Evolutionary conservation across 1,140 invertebrate genomes (phyloP), one percentile per base, ranked within the genome.

Genomic region (Cotesia typhae): DNA sequence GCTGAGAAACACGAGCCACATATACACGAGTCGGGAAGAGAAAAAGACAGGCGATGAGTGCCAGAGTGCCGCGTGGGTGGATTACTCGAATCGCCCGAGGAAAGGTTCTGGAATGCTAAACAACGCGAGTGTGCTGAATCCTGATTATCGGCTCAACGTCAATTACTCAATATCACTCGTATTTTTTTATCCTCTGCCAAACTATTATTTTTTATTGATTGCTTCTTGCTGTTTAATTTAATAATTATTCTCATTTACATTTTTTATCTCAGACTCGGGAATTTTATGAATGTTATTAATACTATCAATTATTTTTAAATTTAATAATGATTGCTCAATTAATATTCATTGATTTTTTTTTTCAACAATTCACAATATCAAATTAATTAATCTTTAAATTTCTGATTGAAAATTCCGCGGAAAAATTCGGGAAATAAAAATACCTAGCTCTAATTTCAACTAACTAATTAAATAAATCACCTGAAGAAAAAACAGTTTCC

Each of bases 51-150:
- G 60, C 60, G 60, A 63, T 63, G 60, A 63, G 60, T 57, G 53
- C 53, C 41, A 47, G 60, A 61, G 60, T 66, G 64, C 64, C 3
- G 64, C 64, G 64, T 66, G 64, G 64, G 64, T 66, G 64, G n/a
- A 66, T 47, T 17, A 66, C 47, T 28, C 38, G 64, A 20, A 66
- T 66, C n/a, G 64, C 64, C 47, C 9, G 41, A 66, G 61, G 61
- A 64, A 37, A 64, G 64, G 64, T 66, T 47, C 38, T 66, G 64
- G 64, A 66, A 66, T 66, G 64, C 47, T 9, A 66, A 66, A 52
- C 51, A 14, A 20, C 36, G 64, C 41, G 41, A 14, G 64, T 66
- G 36, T 38, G 38, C 47, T 28, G 61, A 37, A 59, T 59, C 20
- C 57, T 59, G 57, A 14, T 63, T 47, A 47, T 47, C 64, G 64